Evolutionary conservation across 2,888 invertebrate species (phyloP), one percentile per base, ranked within the genome.

Genomic region (Onthophagus sagittarius): DNA sequence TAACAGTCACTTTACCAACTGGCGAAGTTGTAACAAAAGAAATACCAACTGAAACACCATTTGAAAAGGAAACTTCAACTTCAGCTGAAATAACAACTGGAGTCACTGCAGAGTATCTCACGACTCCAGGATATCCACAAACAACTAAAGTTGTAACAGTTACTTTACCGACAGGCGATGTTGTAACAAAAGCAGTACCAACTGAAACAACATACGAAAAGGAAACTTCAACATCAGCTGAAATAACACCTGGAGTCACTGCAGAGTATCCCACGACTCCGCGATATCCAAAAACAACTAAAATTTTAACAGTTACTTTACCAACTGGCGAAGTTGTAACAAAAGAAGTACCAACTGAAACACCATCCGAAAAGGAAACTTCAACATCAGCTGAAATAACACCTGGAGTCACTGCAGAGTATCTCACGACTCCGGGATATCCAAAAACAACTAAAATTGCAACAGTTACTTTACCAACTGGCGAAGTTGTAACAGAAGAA

Each of bases 221-320:
- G 3, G 69, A 15, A 69, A 23, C 1, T 2, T 1, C 13, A 23
- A 14, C 23, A 5, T 15, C 32, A 9, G 23, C 11, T 7, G 64
- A 9, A 15, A 15, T 33, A 5, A 32, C 31, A 5, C 7, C 31
- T 4, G 69, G 9, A 11, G 14, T 7, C 2, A 69, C 14, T 62
- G 15, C 63, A 71, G 11, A 71, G 32, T 63, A 67, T 32, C 31
- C 15, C 31, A 69, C 15, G 39, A 70, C 70, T 53, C n/a, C 15
- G 5, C 63, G 14, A 70, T 74, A 70, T 53, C 31, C 71, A 33
- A 69, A 14, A 7, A 69, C 69, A 69, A 74, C 13, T n/a, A 13
- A n/a, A 6, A 13, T 2, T 62, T 2, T 14, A 71, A 71, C 70
- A n/a, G 71, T 14, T 63, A 71, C 71, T 14, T 62, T 23, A 63